Conservation (phyloP, 2,888 invertebrate species). For the Aphodius sticticus region DNA sequence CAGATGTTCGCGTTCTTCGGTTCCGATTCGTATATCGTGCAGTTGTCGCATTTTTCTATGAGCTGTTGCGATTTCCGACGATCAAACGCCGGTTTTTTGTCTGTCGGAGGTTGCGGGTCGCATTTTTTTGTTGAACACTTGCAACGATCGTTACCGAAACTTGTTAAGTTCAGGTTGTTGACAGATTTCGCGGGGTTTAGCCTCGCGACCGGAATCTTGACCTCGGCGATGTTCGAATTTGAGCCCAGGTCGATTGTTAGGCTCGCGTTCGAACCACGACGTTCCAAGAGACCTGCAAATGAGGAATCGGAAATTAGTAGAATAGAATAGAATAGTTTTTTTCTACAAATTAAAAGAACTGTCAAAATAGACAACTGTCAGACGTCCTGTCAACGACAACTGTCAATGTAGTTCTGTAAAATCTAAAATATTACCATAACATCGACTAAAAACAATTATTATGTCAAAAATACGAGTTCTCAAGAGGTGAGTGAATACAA, state of each 20-base stretch:
- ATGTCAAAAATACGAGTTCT: neutral
- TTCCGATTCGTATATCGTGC: constrained; percentile 57
- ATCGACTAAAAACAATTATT: neutral
- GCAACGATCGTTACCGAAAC: constrained; percentile 47
- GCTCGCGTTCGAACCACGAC: constrained; percentile 91
- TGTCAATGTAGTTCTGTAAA: neutral
- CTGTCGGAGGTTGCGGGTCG: constrained; percentile 38
- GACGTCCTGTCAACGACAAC: too few relatives aligned
- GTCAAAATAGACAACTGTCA: too few relatives aligned
- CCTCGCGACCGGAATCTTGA: constrained; percentile 57
- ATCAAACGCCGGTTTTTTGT: constrained; percentile 35
- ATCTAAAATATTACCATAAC: neutral
- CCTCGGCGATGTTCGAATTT: constrained; percentile 59
- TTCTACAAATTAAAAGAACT: too few relatives aligned
- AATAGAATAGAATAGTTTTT: too few relatives aligned
- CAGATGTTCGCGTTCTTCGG: constrained; percentile 46
- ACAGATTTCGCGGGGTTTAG: constrained; percentile 64
- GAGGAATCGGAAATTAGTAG: neutral
- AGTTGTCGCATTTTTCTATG: constrained; percentile 55
- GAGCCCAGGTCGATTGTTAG: constrained; percentile 80
- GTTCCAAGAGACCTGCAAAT: constrained; percentile 71
- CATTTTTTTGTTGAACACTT: constrained; percentile 45
- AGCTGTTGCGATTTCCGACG: constrained; percentile 50
- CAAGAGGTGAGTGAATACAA: neutral
- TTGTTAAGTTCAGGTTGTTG: constrained; percentile 59